Evolutionary conservation across 2,797 vertebrate genomes (phyloP), one percentile per base, ranked within the genome.

Genomic region (Acanthurus lineatus): DNA sequence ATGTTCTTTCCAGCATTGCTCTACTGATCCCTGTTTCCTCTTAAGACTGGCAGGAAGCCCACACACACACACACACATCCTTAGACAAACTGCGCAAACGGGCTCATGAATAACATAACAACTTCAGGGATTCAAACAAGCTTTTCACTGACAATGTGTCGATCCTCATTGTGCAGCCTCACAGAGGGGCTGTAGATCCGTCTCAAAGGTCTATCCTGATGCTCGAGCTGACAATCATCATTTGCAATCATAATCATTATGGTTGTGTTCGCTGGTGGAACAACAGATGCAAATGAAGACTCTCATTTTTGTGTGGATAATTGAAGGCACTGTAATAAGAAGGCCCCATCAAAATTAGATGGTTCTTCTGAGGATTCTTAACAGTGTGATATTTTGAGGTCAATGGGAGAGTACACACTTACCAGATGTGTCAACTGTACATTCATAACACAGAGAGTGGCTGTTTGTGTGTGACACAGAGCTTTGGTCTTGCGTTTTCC

Each of bases 91-190:
- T 52, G 40, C 61, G 49, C 66, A 51, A 70, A 25, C 4, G 1
- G 11, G 19, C 66, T 78, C 61, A 49, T 72, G 70, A 81, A 83
- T 68, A 85, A 47, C 22, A 73, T 51, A 73, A 82, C 68, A 68
- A 60, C 63, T 62, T 64, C 15, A 20, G 45, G 8, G 49, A 35
- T 22, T 22, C 22, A 75, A 74, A 61, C 54, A 60, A 51, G 44
- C 25, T 47, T 77, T 82, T 74, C 73, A 61, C 69, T 17, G 49
- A 61, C 65, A 52, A 40, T 35, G 48, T 61, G 73, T 35, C 49
- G 5, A 52, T 86, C 77, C 35, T 76, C 58, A 51, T 49, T 42
- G 61, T 45, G 48, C 20, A 45, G 45, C 44, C 22, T 60, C 35
- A 17, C 48, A 53, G 22, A 69, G 65, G 22, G 38, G 6, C 5